Percentiles rank a stretch among this genome's conserved stretches.
Conservation (phyloP, 2,113 vertebrate genomes). For the Caranx melampygus region DNA sequence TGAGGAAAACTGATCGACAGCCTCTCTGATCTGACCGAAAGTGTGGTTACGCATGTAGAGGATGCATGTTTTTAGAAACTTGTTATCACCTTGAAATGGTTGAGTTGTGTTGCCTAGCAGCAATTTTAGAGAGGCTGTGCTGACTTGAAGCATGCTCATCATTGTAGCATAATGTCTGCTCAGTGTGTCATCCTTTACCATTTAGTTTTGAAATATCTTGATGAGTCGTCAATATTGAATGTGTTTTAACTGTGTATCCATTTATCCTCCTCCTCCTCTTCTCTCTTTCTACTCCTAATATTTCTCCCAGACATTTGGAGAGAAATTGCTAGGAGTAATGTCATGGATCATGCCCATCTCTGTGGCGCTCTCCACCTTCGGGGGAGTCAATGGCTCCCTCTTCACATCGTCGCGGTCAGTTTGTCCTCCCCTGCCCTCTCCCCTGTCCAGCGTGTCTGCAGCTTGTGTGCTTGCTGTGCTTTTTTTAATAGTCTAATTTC, state of each 20-base stretch:
- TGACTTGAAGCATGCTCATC: not conserved
- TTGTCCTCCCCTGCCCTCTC: not conserved
- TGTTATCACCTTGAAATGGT: not conserved
- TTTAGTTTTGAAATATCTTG: not conserved
- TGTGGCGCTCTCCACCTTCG: conserved; percentile 88
- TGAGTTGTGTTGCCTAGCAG: no score
- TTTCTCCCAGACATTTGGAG: conserved; percentile 85
- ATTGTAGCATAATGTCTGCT: no score
- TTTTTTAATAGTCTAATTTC: not conserved
- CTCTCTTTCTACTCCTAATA: conserved; percentile 41
- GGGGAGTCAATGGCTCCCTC: conserved; percentile 86
- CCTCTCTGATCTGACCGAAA: not conserved
- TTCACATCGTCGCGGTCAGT: conserved; percentile 87
- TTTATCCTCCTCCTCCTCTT: not conserved
- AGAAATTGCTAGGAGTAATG: conserved; percentile 88
- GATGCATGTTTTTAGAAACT: not conserved
- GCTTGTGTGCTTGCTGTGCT: not conserved
- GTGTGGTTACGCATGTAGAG: not conserved
- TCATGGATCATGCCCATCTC: conserved; percentile 91
- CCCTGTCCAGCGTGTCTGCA: not conserved
- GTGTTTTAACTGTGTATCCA: conserved; percentile 4
- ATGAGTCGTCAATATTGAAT: not conserved
- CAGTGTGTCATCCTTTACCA: not conserved
- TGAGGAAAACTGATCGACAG: conserved; percentile 73
- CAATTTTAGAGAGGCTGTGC: not conserved